A percentile compares a stretch with the other conserved stretches of the same genome.
phyloP scores from a whole-genome alignment of 2,113 vertebrate genomes.

The Glaucomys volans region DNA sequence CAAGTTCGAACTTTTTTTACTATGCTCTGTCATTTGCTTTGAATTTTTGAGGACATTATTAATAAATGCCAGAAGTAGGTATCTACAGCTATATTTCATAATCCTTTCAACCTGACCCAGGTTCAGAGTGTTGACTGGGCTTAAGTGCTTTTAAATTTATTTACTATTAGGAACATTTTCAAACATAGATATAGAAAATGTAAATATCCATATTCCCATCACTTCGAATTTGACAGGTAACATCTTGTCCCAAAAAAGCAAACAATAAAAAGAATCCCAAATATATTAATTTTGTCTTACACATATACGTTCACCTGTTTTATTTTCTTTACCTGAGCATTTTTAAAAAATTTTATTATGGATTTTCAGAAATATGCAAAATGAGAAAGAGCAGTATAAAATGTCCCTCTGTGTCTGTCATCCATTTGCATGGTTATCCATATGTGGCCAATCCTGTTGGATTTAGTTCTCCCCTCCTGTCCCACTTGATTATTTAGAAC shows the following conservation, averaged over 20 bases:
- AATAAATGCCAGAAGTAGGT: background rate
- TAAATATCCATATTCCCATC: background rate
- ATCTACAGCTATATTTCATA: background rate
- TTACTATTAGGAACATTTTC: background rate
- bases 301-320: background rate
- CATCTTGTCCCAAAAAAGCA: background rate
- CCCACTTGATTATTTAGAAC: background rate
- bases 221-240: background rate
- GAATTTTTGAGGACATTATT: background rate
- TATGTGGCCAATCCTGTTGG: background rate
- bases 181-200: background rate
- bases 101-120: background rate
- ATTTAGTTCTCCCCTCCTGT: background rate
- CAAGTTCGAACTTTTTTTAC: background rate
- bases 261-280: background rate
- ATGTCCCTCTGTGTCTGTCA: background rate
- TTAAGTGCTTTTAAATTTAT: background rate
- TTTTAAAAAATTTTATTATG: background rate
- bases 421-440: background rate
- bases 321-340: background rate
- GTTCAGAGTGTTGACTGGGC: background rate
- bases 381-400: background rate
- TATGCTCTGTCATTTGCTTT: conserved; percentile 16
- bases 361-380: background rate
- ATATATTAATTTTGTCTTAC: background rate